Base-by-base conservation (phyloP, 2,113 vertebrate genomes). In the Sylvietta virens region DNA sequence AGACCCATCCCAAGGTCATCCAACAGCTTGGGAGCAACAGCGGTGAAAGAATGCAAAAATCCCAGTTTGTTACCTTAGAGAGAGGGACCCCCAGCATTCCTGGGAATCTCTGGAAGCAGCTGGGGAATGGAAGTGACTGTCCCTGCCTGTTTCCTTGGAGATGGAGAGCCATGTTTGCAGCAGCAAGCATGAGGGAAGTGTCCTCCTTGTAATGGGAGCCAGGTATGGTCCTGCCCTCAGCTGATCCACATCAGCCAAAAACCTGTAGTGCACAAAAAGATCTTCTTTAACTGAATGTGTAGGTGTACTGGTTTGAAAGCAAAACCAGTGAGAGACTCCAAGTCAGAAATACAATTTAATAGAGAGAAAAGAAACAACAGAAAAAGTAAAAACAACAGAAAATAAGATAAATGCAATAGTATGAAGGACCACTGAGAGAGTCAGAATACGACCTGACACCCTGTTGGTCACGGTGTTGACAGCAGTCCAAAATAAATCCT, bases 71-170 rank as follows among this genome's bases (percentile, higher is more conserved):
- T 89, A n/a, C 86, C 65, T 48, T 35, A 60, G 73, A 74, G 58
- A 69, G 50, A n/a, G 26, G 18, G 51, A 70, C 19, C 30, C 27
- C 31, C 58, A 35, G 67, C 54, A 53, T 61, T 73, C 40, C 70
- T 5, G 3, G n/a, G 81, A 69, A 87, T 69, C 28, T 15, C 66
- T 81, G 47, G 82, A 39, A 78, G 64, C 2, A 5, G 27, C 37
- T 54, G 83, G 69, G 37, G 28, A 62, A 70, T 10, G 30, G 23
- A 54, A 90, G 39, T 8, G 0, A 21, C 60, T 81, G 21, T 80
- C 67, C 39, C 64, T 74, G 64, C 19, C 72, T 40, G 86, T 94
- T 84, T 88, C 90, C 86, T 81, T 86, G 91, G 91, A 74, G 88
- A 88, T 84, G 57, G 40, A 67, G 20, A 95, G 69, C 44, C 79